phyloP scores from a whole-genome alignment of 2,113 vertebrate genomes.

The Pteruthius melanotis region DNA sequence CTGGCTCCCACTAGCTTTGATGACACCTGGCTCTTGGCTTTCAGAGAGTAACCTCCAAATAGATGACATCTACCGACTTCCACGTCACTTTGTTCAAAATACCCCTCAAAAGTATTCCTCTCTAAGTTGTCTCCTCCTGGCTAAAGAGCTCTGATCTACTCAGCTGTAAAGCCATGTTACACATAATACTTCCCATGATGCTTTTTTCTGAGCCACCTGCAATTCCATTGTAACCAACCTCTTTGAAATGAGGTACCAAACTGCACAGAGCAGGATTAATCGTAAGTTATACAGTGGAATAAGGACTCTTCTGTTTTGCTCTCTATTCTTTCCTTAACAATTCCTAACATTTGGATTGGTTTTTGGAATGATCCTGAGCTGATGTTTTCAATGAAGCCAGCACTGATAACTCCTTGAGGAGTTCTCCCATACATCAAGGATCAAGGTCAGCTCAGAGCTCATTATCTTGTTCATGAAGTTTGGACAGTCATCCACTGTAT shows the following conservation, averaged over 20 bases:
- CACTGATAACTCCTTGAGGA: not conserved
- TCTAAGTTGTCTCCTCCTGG: not conserved
- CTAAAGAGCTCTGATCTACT: not conserved
- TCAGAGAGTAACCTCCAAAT: not conserved
- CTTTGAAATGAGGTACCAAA: not conserved
- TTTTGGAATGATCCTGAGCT: not conserved
- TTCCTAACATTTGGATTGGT: not conserved
- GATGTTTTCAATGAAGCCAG: not conserved
- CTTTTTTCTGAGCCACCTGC: not conserved
- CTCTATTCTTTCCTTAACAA: not conserved
- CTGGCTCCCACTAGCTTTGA: not conserved
- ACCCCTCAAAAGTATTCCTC: not conserved
- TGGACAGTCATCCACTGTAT: not conserved
- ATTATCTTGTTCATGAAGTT: not conserved
- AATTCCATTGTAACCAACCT: not conserved
- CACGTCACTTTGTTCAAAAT: not conserved
- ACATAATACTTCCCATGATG: not conserved
- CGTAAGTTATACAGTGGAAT: not conserved
- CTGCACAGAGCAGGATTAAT: not conserved
- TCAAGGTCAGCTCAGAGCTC: not conserved
- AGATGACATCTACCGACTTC: not conserved
- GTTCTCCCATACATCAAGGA: not conserved
- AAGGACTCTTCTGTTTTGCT: not conserved
- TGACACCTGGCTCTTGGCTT: not conserved
- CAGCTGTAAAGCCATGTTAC: not conserved